Conservation (phyloP, 1,140 invertebrate species). For the Centruroides sculpturatus region DNA sequence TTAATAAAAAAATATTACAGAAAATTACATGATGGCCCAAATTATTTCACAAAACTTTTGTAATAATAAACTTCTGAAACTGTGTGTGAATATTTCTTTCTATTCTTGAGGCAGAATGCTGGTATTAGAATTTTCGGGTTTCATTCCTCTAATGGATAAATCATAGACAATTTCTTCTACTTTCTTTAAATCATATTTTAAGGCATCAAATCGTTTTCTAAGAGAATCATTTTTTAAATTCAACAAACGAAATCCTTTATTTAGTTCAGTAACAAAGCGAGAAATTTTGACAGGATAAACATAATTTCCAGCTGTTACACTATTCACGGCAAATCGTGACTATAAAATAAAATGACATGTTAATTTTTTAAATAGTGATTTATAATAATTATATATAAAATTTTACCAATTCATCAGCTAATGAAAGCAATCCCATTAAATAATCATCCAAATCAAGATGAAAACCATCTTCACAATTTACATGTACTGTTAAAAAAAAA, state of each 20-base stretch:
- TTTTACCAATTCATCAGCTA: slow-evolving; percentile 63
- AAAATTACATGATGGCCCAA: too few relatives aligned
- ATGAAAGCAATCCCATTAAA: slow-evolving; percentile 60
- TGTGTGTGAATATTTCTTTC: too few relatives aligned
- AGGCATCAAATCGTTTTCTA: slow-evolving; percentile 69
- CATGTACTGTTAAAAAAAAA: slow-evolving; percentile 32
- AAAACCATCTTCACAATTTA: slow-evolving; percentile 45
- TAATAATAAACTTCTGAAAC: too few relatives aligned
- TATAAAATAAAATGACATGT: too few relatives aligned
- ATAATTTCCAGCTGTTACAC: slow-evolving; percentile 73
- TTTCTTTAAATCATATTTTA: slow-evolving; percentile 90
- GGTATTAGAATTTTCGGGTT: slow-evolving; percentile 22
- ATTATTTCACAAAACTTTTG: too few relatives aligned
- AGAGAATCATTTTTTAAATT: slow-evolving; percentile 84
- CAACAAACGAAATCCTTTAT: slow-evolving; percentile 70
- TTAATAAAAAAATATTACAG: too few relatives aligned
- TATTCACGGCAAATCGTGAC: slow-evolving; percentile 69
- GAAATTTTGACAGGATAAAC: slow-evolving; percentile 62
- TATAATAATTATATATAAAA: too few relatives aligned
- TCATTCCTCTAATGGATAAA: slow-evolving; percentile 66
- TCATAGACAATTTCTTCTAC: slow-evolving; percentile 92
- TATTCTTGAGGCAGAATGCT: too few relatives aligned
- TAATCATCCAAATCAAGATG: slow-evolving; percentile 84
- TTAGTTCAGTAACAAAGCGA: slow-evolving; percentile 68
- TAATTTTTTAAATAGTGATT: too few relatives aligned